Percentiles rank a stretch among this genome's conserved stretches.
Conservation (phyloP, 2,113 vertebrate genomes). For the Narcine bancroftii region DNA sequence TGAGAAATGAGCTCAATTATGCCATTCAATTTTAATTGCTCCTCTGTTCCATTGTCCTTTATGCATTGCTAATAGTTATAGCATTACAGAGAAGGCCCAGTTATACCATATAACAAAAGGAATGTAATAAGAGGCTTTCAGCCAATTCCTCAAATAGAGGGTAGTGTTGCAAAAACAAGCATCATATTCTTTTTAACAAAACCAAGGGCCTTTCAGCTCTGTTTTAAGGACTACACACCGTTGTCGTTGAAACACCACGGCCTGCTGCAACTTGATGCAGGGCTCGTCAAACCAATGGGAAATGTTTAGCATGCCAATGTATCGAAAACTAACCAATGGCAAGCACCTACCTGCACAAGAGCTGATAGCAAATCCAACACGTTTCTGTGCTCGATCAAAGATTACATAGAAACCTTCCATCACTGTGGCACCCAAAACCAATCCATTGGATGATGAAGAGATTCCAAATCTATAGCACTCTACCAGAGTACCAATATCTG, state of each 20-base stretch:
- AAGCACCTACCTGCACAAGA: slow-evolving; percentile 73
- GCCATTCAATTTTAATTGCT: neutral
- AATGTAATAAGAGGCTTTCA: neutral
- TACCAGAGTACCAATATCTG: slow-evolving; percentile 62
- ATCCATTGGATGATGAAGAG: slow-evolving; percentile 71
- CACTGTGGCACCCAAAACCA: slow-evolving; percentile 88
- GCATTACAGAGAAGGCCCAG: neutral
- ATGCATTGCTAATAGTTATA: neutral
- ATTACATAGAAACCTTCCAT: slow-evolving; percentile 96
- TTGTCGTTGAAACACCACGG: neutral
- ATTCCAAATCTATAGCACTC: slow-evolving; percentile 86
- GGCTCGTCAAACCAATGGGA: neutral
- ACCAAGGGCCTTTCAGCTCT: neutral
- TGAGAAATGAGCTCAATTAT: neutral
- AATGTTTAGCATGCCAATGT: no score
- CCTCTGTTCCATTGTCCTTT: neutral
- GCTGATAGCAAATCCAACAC: slow-evolving; percentile 84
- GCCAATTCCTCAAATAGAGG: neutral
- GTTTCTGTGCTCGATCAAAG: slow-evolving; percentile 74
- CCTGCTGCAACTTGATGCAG: neutral
- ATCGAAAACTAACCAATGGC: neutral
- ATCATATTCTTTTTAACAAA: neutral
- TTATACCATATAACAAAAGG: neutral
- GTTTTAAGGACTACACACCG: neutral
- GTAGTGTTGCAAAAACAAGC: neutral